Base-by-base conservation (phyloP, 2,888 invertebrate species). In the Yponomeuta sedellus region DNA sequence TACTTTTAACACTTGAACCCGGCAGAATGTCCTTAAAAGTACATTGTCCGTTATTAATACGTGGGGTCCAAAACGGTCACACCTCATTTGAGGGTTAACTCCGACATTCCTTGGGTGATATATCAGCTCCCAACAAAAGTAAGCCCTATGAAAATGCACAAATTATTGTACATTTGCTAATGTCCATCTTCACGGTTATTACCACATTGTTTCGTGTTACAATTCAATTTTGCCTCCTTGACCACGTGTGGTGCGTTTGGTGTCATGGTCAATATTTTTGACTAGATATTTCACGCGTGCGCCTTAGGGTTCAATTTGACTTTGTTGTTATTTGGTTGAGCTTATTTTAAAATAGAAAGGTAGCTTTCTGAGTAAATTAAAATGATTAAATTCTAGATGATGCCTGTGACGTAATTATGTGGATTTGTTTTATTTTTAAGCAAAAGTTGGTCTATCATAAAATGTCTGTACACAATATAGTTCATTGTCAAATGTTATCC, bases 11-110 rank as follows among this genome's bases (percentile, higher is more conserved):
- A 85, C 86, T 87, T 83, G 83, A 81, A 82, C 78, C 76, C 78
- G 75, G 79, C 77, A 76, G 78, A 83, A 84, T 83, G 78, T 80
- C 80, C 80, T 84, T 81, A 83, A 85, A 85, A 89, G 80, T 89
- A 88, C 84, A 91, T 91, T 83, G 84, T 79, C 85, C 90, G 86
- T 89, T 74, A 52, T 52, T 52, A 88, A 86, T 56, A 73, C 78
- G 72, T 73, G 71, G 86, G 89, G 86, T 87, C 86, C 61, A 40
- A 66, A 61, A 82, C 82, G 75, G 88, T 86, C 85, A 86, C 85
- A 84, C 82, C 77, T 83, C 76, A 82, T 85, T 73, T 69, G 74
- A 76, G 63, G 56, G 75, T 80, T 81, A 78, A 77, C 75, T 75
- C 76, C 77, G 70, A 69, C 65, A 67, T 66, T 69, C 62, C 64